Evolutionary conservation across 2,113 vertebrate genomes (phyloP), one percentile per base, ranked within the genome.

Genomic region (Vulpes lagopus): DNA sequence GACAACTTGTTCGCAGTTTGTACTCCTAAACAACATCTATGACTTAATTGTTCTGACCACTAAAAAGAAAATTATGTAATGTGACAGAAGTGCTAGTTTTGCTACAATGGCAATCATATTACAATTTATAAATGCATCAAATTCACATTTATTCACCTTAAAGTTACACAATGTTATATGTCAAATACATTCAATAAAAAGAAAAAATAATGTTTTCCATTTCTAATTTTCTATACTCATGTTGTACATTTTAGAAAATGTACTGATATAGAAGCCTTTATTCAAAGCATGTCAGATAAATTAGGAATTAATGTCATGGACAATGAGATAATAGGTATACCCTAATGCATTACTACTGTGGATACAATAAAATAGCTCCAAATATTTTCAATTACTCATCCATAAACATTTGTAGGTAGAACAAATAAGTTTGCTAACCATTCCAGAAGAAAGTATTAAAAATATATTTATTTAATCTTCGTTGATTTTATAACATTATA

Each of bases 261-360:
- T 89, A 11, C 19, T 83, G 14, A 95, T 7, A 82, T 53, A 11
- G 4, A 78, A 88, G 6, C 9, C 49, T 91, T 93, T 65, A 79
- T 91, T 89, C 20, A 65, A 95, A 82, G 32, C 12, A 60, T 92
- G 17, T 62, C 64, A 90, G 51, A 91, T 82, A 62, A 89, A 53
- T 83, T 82, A 94, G 19, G 11, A 62, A 65, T 93, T 86, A 87
- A 53, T 93, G 11, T 51, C 20, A 81, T n/a, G 16, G 53, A 81
- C n/a, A 53, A 3, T 64, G 67, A 96, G 62, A 88, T 78, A 97
- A 96, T 90, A 14, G 11, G 12, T 38, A 62, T 65, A 86, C 4
- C 51, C 55, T 62, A 83, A 59, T 55, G 15, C 1, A 53, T 38
- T 93, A 22, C 19, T 94, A 87, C 16, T 92, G 6, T 91, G 7